Evolutionary conservation across 2,797 vertebrate genomes (phyloP).

Genomic region (Sebastes nivosus): DNA sequence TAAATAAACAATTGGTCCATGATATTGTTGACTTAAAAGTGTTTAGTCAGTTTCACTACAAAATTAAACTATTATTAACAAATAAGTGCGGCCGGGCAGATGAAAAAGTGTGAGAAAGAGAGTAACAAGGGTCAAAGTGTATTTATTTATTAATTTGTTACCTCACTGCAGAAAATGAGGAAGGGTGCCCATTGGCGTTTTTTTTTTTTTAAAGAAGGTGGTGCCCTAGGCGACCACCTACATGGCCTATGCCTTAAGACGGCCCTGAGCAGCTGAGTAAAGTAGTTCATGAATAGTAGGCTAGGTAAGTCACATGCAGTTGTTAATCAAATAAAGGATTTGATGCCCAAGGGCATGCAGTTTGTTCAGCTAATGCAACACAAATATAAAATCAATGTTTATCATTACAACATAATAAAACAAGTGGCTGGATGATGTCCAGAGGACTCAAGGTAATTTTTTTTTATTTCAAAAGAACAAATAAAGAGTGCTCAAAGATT

Average conservation of each 20-base stretch:
- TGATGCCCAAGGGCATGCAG: not conserved
- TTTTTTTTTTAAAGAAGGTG: too few relatives aligned
- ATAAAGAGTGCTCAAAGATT: conserved; percentile 1
- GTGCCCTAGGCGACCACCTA: not conserved
- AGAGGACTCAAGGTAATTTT: not conserved
- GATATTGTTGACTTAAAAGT: too few relatives aligned
- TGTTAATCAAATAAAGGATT: not conserved
- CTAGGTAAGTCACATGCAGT: not conserved
- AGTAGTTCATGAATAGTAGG: not conserved
- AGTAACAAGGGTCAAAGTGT: too few relatives aligned
- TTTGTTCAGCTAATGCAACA: not conserved
- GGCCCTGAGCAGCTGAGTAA: not conserved
- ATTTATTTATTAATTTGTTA: too few relatives aligned
- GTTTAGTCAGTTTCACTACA: too few relatives aligned
- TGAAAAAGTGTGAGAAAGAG: too few relatives aligned
- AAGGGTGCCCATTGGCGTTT: too few relatives aligned
- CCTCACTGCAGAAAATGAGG: too few relatives aligned
- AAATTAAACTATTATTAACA: too few relatives aligned
- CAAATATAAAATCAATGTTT: not conserved
- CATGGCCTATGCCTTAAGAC: not conserved
- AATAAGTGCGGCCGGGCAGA: too few relatives aligned
- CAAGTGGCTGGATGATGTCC: not conserved
- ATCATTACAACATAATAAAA: too few relatives aligned
- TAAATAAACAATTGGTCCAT: too few relatives aligned
- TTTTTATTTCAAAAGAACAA: conserved; percentile 40